Percentiles rank a stretch among this genome's conserved stretches.
phyloP scores from a whole-genome alignment of 2,113 vertebrate genomes.

The Lonchura striata region DNA sequence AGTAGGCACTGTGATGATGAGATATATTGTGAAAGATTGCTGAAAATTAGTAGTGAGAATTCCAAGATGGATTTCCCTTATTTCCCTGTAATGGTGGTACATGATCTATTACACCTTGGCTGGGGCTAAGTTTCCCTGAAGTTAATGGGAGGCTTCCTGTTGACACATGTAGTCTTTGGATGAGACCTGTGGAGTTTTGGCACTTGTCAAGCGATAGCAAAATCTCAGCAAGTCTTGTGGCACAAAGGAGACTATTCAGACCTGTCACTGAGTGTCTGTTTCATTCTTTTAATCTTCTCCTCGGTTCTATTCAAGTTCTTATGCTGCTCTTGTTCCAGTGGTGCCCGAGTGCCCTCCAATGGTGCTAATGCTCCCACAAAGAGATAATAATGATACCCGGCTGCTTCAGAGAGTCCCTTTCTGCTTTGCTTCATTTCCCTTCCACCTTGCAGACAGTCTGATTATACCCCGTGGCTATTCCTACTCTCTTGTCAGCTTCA shows the following conservation, averaged over 20 bases:
- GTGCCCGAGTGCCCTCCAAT: slow-evolving; percentile 68
- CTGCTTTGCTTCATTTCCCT: slow-evolving; percentile 54
- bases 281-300: slow-evolving; percentile 31
- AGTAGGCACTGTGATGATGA: slow-evolving; percentile 17
- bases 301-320: slow-evolving; percentile 39
- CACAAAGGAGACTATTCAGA: slow-evolving; percentile 51
- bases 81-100: background rate
- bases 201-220: slow-evolving; percentile 25
- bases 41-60: background rate
- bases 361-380: slow-evolving; percentile 60
- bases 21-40: background rate
- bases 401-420: slow-evolving; percentile 44
- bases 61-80: slow-evolving; percentile 18
- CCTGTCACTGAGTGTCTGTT: slow-evolving; percentile 25
- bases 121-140: slow-evolving; percentile 30
- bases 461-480: slow-evolving; percentile 35
- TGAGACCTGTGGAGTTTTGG: slow-evolving; percentile 43
- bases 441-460: slow-evolving; percentile 45
- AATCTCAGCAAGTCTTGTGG: slow-evolving; percentile 46
- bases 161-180: slow-evolving; percentile 40
- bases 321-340: slow-evolving; percentile 41
- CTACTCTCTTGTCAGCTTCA: slow-evolving; percentile 50
- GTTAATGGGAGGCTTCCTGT: slow-evolving; percentile 50
- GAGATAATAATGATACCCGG: slow-evolving; percentile 44
- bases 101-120: slow-evolving; percentile 27